Conservation (phyloP, 2,797 vertebrate genomes). For the Crocodylus rhombifer region DNA sequence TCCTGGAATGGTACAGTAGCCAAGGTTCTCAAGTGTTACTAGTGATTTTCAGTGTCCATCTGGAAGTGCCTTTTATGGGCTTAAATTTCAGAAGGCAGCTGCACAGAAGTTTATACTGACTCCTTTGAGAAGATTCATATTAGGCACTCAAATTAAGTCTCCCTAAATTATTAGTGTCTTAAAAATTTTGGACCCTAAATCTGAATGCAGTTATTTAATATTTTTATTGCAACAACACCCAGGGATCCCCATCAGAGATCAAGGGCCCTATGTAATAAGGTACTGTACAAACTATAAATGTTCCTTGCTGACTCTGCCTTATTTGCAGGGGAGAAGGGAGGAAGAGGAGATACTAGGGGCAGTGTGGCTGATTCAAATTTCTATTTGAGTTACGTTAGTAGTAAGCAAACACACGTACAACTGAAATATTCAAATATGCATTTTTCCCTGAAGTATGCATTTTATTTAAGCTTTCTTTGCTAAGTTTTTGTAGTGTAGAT, state of each 20-base stretch:
- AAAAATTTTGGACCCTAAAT: background rate
- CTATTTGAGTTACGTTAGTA: background rate
- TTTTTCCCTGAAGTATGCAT: background rate
- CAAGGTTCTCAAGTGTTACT: background rate
- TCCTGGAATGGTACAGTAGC: background rate
- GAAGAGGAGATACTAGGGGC: background rate
- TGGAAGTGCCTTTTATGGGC: background rate
- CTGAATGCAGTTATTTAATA: background rate
- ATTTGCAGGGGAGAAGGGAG: background rate
- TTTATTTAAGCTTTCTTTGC: background rate
- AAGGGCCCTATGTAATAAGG: background rate
- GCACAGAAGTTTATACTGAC: background rate
- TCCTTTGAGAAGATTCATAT: background rate
- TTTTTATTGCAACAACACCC: background rate
- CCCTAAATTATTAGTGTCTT: background rate
- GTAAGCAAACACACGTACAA: background rate
- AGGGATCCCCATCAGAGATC: background rate
- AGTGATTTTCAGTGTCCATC: background rate
- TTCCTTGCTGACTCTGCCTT: background rate
- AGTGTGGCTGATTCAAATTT: background rate
- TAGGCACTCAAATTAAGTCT: background rate
- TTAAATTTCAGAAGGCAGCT: background rate
- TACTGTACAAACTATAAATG: background rate
- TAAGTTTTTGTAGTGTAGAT: background rate
- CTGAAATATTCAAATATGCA: background rate